phyloP scores from a whole-genome alignment of 2,888 invertebrate species.

The Parnassius orleans region DNA sequence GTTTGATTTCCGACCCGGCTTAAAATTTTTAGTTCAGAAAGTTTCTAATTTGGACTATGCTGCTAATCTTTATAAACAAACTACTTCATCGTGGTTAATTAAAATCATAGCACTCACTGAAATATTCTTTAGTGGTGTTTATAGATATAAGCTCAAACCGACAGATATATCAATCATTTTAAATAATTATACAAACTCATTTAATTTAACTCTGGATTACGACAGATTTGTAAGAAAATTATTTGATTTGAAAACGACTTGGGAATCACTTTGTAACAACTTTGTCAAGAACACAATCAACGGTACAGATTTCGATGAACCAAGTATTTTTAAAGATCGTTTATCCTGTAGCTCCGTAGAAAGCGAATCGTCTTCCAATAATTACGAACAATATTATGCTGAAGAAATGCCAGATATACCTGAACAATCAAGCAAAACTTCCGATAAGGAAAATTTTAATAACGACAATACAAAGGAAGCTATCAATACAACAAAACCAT shows the following conservation, averaged over 20 bases:
- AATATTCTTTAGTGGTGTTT: slow-evolving; percentile 87
- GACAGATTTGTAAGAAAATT: slow-evolving; percentile 82
- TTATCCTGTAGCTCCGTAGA: slow-evolving; percentile 66
- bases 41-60: slow-evolving; percentile 92
- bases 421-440: slow-evolving; percentile 32
- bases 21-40: slow-evolving; percentile 96
- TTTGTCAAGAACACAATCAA: slow-evolving; percentile 75
- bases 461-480: slow-evolving; percentile 27
- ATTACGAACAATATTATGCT: slow-evolving; percentile 63
- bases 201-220: slow-evolving; percentile 77
- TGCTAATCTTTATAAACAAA: slow-evolving; percentile 95
- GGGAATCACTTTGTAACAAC: slow-evolving; percentile 81
- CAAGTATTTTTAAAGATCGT: slow-evolving; percentile 54
- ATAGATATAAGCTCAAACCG: slow-evolving; percentile 82
- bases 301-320: slow-evolving; percentile 66
- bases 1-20: slow-evolving; percentile 94
- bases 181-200: slow-evolving; percentile 78
- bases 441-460: slow-evolving; percentile 23
- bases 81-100: slow-evolving; percentile 95
- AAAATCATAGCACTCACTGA: slow-evolving; percentile 93
- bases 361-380: slow-evolving; percentile 63
- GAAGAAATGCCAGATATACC: slow-evolving; percentile 35
- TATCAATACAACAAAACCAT: slow-evolving; percentile 63
- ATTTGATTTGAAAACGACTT: slow-evolving; percentile 82
- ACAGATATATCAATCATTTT: slow-evolving; percentile 83